Percentiles rank a stretch among this genome's conserved stretches.
These are phyloP conservation scores for Leptoteleia sp. DNA, from an alignment of 1,140 invertebrate genomes.

Conservation along the genomic window DNA sequence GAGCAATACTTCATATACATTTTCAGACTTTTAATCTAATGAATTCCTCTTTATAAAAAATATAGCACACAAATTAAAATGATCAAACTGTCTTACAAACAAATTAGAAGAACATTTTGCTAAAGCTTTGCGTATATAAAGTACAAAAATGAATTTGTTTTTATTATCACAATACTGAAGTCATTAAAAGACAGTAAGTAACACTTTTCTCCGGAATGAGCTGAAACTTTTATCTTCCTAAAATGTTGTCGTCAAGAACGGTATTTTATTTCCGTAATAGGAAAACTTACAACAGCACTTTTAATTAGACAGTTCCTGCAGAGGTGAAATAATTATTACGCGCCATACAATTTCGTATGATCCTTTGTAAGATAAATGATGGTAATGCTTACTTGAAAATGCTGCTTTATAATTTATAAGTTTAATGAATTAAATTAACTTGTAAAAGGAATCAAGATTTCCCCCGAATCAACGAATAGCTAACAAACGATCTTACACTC, in stretches of 20 bases:
- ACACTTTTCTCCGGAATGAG: constrained; percentile 15
- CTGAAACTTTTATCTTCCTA: constrained; percentile 29
- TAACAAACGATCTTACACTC: no score
- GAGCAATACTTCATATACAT: no score
- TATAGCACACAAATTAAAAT: no score
- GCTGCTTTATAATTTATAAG: constrained; percentile 6
- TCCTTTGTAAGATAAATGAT: constrained; percentile 18
- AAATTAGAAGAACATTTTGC: no score
- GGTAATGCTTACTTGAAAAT: constrained; percentile 3
- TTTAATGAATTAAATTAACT: not conserved
- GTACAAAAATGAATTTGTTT: constrained; percentile 29
- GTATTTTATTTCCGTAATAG: constrained; percentile 38
- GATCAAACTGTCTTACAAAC: no score
- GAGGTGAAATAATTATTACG: constrained; percentile 55
- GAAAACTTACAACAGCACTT: constrained; percentile 47
- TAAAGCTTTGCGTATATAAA: no score
- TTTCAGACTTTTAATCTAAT: no score
- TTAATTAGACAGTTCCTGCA: constrained; percentile 43
- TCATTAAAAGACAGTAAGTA: constrained; percentile 6
- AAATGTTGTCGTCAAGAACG: constrained; percentile 22
- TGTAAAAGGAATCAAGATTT: no score
- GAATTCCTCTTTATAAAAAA: no score
- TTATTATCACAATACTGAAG: not conserved
- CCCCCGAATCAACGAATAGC: no score
- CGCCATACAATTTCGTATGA: constrained; percentile 16